Evolutionary conservation across 1,140 invertebrate species (phyloP).

Genomic region (Acromyrmex echinatior): DNA sequence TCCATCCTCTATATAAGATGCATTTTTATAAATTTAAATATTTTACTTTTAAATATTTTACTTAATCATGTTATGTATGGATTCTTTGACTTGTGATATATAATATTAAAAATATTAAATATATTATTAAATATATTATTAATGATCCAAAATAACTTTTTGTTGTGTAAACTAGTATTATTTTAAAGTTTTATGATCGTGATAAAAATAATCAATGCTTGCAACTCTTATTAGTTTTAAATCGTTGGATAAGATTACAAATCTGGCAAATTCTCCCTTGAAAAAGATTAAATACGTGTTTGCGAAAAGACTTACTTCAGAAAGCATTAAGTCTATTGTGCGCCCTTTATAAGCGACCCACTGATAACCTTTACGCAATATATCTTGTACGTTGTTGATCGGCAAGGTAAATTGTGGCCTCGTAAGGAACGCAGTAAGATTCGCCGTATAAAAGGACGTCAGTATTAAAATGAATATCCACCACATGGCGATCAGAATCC

Average conservation of each 20-base stretch:
- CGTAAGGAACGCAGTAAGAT: conserved; percentile 95
- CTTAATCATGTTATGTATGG: too few species aligned
- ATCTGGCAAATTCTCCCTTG: not conserved
- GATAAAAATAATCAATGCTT: not conserved
- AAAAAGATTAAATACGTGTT: not conserved
- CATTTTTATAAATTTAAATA: too few species aligned
- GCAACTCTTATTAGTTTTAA: not conserved
- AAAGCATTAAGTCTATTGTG: conserved; percentile 89
- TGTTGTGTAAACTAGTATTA: not conserved
- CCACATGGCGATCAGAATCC: conserved; percentile 95
- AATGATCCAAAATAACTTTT: too few species aligned
- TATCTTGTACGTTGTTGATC: conserved; percentile 90
- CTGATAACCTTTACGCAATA: conserved; percentile 89
- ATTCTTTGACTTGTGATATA: too few species aligned
- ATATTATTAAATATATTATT: too few species aligned
- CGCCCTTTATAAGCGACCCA: conserved; percentile 91
- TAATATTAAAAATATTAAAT: too few species aligned
- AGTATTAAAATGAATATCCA: conserved; percentile 96
- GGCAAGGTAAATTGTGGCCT: conserved; percentile 93
- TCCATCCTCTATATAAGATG: too few species aligned
- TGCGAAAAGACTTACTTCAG: conserved; percentile 86
- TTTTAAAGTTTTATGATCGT: conserved; percentile 1
- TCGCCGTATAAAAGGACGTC: conserved; percentile 97
- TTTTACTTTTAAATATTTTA: too few species aligned
- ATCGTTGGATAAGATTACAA: not conserved